Evolutionary conservation across 2,797 vertebrate genomes (phyloP).

Genomic region (Xenentodon cancila): DNA sequence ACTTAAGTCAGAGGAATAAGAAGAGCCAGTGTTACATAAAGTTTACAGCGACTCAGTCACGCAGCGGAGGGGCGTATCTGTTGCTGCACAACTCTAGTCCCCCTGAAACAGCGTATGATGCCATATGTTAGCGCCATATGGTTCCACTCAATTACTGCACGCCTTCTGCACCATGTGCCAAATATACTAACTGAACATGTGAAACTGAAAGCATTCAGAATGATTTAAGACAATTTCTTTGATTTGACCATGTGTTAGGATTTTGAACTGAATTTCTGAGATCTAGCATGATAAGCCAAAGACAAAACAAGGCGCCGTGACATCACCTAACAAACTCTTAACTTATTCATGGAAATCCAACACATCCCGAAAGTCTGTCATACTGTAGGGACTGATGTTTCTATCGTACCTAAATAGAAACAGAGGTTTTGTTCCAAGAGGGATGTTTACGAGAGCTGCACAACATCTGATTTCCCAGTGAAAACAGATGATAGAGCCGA

Average conservation of each 20-base stretch:
- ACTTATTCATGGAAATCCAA: too few relatives aligned
- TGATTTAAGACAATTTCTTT: neutral
- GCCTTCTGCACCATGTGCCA: constrained; percentile 18
- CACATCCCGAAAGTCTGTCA: too few relatives aligned
- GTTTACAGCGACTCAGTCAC: constrained; percentile 12
- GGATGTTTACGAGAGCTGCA: too few relatives aligned
- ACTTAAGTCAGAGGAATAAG: constrained; percentile 25
- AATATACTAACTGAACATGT: constrained; percentile 11
- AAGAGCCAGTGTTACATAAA: constrained; percentile 1
- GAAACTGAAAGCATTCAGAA: neutral
- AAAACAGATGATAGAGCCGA: neutral
- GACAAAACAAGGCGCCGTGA: too few relatives aligned
- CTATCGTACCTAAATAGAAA: neutral
- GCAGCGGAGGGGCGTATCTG: constrained; percentile 40
- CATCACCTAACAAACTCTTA: too few relatives aligned
- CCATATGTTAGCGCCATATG: constrained; percentile 60
- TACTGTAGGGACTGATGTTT: neutral
- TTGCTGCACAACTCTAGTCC: constrained; percentile 35
- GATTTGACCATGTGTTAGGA: neutral
- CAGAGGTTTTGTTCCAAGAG: neutral
- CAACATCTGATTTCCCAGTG: neutral
- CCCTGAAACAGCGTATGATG: constrained; percentile 49
- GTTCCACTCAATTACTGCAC: constrained; percentile 43
- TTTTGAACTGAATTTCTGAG: too few relatives aligned
- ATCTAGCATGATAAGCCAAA: too few relatives aligned